Evolutionary conservation across 2,113 vertebrate genomes (phyloP).

Genomic region (Tichodroma muraria): DNA sequence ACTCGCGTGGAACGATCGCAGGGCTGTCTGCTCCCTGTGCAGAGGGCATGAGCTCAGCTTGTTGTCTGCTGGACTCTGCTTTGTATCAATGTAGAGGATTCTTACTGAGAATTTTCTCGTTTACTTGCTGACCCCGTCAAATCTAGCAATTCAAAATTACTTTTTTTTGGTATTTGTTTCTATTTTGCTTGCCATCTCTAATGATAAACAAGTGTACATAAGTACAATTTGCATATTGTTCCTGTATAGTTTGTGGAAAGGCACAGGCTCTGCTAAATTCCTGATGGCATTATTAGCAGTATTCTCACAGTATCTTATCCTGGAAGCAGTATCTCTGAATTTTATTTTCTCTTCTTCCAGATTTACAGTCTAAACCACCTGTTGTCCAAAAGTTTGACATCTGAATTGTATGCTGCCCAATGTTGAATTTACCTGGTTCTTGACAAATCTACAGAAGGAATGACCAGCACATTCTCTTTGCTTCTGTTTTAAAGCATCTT

Average conservation of each 20-base stretch:
- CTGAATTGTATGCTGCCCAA: background rate
- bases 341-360: background rate
- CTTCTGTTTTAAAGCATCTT: background rate
- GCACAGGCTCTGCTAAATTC: background rate
- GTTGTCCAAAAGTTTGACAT: background rate
- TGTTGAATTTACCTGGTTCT: background rate
- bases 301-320: background rate
- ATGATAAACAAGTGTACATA: background rate
- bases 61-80: fast-evolving
- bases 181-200: background rate
- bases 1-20: background rate
- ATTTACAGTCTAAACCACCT: background rate
- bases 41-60: fast-evolving
- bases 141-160: background rate
- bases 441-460: background rate
- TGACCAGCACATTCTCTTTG: background rate
- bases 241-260: background rate
- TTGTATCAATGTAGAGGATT: background rate
- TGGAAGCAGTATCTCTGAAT: background rate
- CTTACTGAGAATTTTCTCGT: background rate
- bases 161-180: background rate
- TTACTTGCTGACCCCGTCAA: background rate
- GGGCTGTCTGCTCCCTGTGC: background rate
- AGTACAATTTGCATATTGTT: background rate
- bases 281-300: background rate